Percentiles rank a stretch among this genome's conserved stretches.
These are phyloP conservation scores for Cyprinus carpio DNA, from an alignment of 2,113 vertebrate genomes.

Conservation along the genomic window DNA sequence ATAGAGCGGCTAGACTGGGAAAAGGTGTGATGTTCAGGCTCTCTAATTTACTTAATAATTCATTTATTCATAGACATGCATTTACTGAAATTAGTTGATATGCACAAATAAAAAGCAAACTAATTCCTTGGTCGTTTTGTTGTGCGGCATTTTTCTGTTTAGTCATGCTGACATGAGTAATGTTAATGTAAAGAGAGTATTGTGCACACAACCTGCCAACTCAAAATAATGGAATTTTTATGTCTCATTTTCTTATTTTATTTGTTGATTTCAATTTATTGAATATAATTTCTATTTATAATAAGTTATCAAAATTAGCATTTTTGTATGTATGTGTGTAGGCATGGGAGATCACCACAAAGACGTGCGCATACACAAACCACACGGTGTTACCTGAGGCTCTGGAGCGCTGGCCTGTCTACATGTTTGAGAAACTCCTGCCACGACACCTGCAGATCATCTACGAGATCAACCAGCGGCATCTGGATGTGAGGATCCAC, in stretches of 20 bases:
- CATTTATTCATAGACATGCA: background rate
- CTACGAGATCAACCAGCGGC: constrained; percentile 83
- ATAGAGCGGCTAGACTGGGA: constrained; percentile 85
- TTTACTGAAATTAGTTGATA: background rate
- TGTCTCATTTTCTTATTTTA: background rate
- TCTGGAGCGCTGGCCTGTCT: constrained; percentile 84
- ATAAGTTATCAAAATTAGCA: background rate
- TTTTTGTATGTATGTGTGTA: constrained; percentile 54
- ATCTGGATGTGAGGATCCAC: constrained; percentile 76
- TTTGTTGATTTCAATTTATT: background rate
- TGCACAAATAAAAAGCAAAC: background rate
- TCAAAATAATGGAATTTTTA: no score
- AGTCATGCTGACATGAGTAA: background rate
- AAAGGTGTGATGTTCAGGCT: constrained; percentile 71
- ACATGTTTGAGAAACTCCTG: constrained; percentile 85
- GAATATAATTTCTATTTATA: background rate
- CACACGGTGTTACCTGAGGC: constrained; percentile 87
- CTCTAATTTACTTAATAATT: background rate
- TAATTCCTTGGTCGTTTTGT: background rate
- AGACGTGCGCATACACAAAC: constrained; percentile 87
- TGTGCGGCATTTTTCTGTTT: background rate
- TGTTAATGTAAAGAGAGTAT: background rate
- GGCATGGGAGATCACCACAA: constrained; percentile 88
- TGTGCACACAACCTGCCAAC: background rate
- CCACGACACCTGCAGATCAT: constrained; percentile 84